Percentiles rank a stretch among this genome's conserved stretches.
Evolutionary conservation across 2,888 invertebrate species (phyloP).

Genomic region (Adelphocoris suturalis): DNA sequence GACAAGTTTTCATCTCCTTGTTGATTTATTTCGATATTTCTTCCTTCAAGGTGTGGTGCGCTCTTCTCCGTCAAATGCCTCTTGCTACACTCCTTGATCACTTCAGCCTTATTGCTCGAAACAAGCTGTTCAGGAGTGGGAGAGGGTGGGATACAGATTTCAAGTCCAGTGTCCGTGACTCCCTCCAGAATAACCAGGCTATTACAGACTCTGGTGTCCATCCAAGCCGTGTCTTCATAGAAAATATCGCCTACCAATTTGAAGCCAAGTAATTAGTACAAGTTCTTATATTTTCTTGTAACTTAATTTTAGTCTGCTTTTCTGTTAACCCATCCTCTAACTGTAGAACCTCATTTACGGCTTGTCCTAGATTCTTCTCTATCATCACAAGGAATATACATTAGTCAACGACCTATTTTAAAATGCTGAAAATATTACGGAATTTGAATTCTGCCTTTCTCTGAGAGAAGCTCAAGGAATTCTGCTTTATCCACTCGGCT

Average conservation of each 20-base stretch:
- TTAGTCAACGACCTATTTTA: too few species aligned
- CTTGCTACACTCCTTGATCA: slow-evolving; percentile 67
- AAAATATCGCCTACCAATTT: slow-evolving; percentile 69
- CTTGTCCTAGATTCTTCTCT: too few species aligned
- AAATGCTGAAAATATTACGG: too few species aligned
- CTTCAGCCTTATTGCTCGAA: slow-evolving; percentile 65
- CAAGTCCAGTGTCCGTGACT: slow-evolving; percentile 52
- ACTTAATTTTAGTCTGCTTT: too few species aligned
- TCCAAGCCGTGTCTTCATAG: slow-evolving; percentile 72
- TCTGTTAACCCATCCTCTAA: too few species aligned
- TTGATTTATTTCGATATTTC: too few species aligned
- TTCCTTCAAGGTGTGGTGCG: slow-evolving; percentile 71
- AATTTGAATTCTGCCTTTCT: too few species aligned
- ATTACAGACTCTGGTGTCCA: slow-evolving; percentile 63
- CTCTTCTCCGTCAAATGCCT: slow-evolving; percentile 71
- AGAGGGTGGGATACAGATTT: slow-evolving; percentile 68
- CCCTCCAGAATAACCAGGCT: slow-evolving; percentile 55
- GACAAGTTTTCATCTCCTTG: too few species aligned
- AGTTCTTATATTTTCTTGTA: background rate
- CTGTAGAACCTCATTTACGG: too few species aligned
- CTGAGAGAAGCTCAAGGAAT: too few species aligned
- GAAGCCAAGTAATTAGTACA: slow-evolving; percentile 65
- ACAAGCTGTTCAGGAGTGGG: slow-evolving; percentile 67
- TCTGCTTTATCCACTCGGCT: too few species aligned
- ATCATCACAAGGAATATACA: too few species aligned